phyloP scores from a whole-genome alignment of 2,797 vertebrate genomes.

The Crypturellus tataupa region DNA sequence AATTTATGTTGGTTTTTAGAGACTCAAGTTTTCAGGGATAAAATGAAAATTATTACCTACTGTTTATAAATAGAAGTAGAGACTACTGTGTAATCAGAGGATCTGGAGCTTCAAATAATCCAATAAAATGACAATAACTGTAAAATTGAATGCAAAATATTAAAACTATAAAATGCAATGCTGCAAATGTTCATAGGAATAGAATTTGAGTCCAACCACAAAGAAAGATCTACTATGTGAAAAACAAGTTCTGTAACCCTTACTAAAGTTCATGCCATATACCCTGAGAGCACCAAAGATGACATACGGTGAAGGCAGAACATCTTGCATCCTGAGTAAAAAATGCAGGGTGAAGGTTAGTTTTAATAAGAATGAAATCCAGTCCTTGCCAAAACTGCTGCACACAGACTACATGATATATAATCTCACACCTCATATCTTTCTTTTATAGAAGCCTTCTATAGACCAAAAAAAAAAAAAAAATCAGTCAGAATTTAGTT shows the following conservation, averaged over 20 bases:
- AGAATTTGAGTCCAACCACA: neutral
- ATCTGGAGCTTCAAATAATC: neutral
- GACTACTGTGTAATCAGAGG: neutral
- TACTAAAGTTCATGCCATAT: neutral
- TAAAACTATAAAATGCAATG: neutral
- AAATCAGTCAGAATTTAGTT: neutral
- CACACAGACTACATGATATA: neutral
- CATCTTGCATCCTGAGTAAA: neutral
- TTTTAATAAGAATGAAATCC: neutral
- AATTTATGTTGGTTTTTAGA: neutral
- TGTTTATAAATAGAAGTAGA: conserved; percentile 9
- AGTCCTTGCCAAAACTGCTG: neutral
- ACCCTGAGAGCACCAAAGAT: conserved; percentile 7
- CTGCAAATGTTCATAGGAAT: neutral
- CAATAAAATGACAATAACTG: neutral
- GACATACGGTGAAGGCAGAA: neutral
- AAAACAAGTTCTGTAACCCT: neutral
- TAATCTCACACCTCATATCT: neutral
- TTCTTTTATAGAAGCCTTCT: neutral
- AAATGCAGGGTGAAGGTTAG: neutral
- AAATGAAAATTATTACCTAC: conserved; percentile 31
- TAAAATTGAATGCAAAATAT: conserved; percentile 7
- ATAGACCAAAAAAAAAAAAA: too few relatives aligned
- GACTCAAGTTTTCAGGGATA: neutral
- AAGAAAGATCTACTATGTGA: neutral